Base-by-base conservation (phyloP, 2,888 invertebrate species). In the Helicoverpa assulta region DNA sequence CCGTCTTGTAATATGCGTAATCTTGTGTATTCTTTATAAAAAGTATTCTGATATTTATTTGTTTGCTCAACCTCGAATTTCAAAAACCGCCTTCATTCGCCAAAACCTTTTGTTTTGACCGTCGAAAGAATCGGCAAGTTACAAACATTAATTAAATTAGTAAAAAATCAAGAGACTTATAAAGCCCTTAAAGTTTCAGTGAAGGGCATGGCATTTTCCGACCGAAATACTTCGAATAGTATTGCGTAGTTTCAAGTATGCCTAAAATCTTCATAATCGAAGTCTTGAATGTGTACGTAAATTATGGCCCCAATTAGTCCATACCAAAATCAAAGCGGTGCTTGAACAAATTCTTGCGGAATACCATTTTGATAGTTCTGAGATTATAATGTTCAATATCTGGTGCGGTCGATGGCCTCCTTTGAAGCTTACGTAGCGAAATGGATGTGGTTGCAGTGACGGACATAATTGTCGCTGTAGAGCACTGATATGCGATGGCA, bases 381-480 rank as follows among this genome's bases (percentile, higher is more conserved):
- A 62, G 78, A 70, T 71, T 77, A 80, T 64, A 77, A 76, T 62
- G 81, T 71, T 67, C 66, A 70, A 69, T 73, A 72, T 73, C 67
- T 63, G 60, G 57, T 74, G 74, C 72, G 73, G 78, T 67, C 62
- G 65, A 66, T 74, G 33, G 40, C 59, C 68, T 75, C 81, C 72
- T 82, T 74, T 70, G 65, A 61, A 71, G 76, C 74, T 80, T 72
- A 70, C 76, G 61, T 73, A 79, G 73, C 73, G 73, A 79, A 84
- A 86, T 87, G 80, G 77, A 85, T 88, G 90, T 70, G 89, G 88
- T 85, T 70, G 54, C 67, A 73, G 70, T 86, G 83, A 84, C 84
- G 77, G 84, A 85, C 87, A 87, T 91, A 85, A 88, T 84, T 87
- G 89, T 87, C 79, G 69, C 83, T 74, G 75, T 78, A 79, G 76